Conservation (phyloP, 92 coral and sea anemone species). For the Actinostola sp. region DNA sequence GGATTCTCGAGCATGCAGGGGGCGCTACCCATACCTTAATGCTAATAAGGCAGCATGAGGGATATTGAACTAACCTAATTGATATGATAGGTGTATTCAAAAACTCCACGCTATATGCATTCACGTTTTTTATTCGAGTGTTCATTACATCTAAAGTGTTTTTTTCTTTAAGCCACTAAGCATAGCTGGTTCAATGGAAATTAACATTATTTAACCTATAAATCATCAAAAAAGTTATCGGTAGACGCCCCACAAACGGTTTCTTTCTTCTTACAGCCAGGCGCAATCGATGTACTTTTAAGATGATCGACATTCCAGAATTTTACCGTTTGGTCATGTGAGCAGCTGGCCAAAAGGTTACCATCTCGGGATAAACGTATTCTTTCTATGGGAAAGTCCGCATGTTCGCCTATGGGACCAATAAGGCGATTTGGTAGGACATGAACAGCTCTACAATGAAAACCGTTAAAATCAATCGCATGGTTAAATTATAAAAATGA, state of each 20-base stretch:
- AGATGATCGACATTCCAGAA: constrained; percentile 93
- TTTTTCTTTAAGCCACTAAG: too few species aligned
- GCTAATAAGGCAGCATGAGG: too few species aligned
- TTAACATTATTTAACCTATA: too few species aligned
- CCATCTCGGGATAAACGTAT: constrained; percentile 83
- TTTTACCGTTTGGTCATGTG: constrained; percentile 91
- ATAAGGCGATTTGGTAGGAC: constrained; percentile 91
- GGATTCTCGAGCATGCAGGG: too few species aligned
- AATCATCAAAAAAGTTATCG: constrained; percentile 82
- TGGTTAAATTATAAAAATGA: background rate
- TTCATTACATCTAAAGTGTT: too few species aligned
- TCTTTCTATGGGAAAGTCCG: constrained; percentile 94
- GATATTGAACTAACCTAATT: too few species aligned
- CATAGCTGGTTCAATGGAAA: too few species aligned
- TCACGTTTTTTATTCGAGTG: too few species aligned
- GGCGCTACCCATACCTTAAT: too few species aligned
- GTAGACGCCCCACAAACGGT: constrained; percentile 26
- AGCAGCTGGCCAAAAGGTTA: constrained; percentile 89
- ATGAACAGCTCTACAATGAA: constrained; percentile 80
- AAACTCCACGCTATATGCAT: too few species aligned
- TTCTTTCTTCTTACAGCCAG: constrained; percentile 53
- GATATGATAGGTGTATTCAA: too few species aligned
- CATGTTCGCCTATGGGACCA: constrained; percentile 93
- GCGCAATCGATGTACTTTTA: constrained; percentile 55
- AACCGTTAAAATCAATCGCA: background rate